phyloP scores from a whole-genome alignment of 1,140 invertebrate genomes.

The Paramacrobiotus metropolitanus region DNA sequence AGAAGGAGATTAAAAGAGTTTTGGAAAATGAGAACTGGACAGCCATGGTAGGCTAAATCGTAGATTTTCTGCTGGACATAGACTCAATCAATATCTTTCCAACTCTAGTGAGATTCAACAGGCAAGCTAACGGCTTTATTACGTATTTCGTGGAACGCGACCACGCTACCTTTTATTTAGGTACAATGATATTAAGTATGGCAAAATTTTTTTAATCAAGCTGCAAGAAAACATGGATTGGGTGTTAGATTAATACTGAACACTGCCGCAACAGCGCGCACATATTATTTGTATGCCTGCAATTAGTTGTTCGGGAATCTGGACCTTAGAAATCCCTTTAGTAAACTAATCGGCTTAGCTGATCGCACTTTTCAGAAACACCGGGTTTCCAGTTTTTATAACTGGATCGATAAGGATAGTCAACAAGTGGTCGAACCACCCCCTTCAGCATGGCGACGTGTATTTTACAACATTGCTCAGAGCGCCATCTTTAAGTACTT shows the following conservation, averaged over 20 bases:
- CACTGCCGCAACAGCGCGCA: too few relatives aligned
- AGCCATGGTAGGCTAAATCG: not conserved
- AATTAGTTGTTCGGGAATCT: not conserved
- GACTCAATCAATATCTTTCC: too few relatives aligned
- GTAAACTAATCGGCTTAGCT: not conserved
- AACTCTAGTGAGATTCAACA: too few relatives aligned
- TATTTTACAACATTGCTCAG: conserved; percentile 19
- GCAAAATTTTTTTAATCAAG: too few relatives aligned
- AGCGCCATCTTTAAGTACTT: conserved; percentile 17
- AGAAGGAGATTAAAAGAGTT: conserved; percentile 12
- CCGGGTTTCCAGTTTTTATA: not conserved
- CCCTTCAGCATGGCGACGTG: conserved; percentile 16
- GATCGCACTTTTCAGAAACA: not conserved
- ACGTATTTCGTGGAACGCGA: too few relatives aligned
- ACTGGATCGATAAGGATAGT: conserved; percentile 8
- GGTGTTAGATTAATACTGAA: too few relatives aligned
- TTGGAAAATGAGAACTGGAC: not conserved
- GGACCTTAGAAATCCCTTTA: not conserved
- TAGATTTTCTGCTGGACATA: too few relatives aligned
- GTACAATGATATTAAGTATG: too few relatives aligned
- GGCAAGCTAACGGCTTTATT: too few relatives aligned
- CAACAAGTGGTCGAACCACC: conserved; percentile 18
- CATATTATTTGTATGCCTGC: not conserved
- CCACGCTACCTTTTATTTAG: too few relatives aligned
- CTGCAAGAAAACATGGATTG: too few relatives aligned